A percentile compares a stretch with the other conserved stretches of the same genome.
Conservation (phyloP, 2,888 invertebrate species). For the Siphlonurus alternatus region DNA sequence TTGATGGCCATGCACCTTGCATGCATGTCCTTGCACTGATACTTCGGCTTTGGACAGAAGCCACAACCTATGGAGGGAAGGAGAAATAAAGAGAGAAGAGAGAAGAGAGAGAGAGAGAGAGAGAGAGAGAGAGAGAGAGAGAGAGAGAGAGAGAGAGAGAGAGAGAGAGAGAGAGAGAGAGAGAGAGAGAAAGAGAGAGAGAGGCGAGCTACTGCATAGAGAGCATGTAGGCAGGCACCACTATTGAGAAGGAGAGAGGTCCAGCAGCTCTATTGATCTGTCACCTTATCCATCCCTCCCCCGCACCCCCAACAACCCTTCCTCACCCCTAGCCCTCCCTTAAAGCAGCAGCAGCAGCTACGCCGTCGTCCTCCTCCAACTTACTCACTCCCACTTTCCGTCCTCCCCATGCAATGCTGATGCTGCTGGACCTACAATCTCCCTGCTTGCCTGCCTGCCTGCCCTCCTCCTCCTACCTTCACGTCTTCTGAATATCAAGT, state of each 20-base stretch:
- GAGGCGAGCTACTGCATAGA: no score
- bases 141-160: not conserved
- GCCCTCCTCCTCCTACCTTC: not conserved
- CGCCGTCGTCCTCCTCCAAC: not conserved
- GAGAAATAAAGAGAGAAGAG: not conserved
- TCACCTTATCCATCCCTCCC: no score
- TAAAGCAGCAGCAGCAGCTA: not conserved
- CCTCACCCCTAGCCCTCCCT: no score
- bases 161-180: no score
- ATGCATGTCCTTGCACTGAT: no score
- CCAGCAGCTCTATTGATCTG: no score
- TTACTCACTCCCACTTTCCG: not conserved
- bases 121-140: not conserved
- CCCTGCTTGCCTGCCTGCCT: not conserved
- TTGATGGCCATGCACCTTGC: no score
- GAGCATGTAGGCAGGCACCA: no score
- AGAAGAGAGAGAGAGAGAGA: not conserved
- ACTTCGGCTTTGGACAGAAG: no score
- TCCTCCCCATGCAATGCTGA: not conserved
- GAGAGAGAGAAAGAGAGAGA: no score
- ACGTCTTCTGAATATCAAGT: not conserved
- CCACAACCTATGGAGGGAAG: no score
- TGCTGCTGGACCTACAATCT: not conserved
- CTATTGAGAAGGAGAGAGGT: no score
- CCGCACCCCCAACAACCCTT: not conserved